These are phyloP conservation scores for Hoplostethus atlanticus DNA, from an alignment of 2,797 vertebrate species.

Conservation along the genomic window DNA sequence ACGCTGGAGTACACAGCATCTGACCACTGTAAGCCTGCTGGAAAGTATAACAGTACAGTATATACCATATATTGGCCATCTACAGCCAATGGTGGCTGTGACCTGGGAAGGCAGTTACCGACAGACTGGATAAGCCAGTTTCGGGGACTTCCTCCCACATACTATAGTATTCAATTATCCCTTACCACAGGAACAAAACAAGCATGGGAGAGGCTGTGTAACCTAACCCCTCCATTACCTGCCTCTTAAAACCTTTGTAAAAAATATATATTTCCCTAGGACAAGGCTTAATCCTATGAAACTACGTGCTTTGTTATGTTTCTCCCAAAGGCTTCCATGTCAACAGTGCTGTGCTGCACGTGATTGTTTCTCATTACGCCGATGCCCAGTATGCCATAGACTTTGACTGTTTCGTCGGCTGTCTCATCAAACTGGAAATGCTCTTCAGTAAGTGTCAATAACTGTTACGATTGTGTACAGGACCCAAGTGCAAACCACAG, in stretches of 20 bases:
- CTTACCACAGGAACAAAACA: slow-evolving; percentile 32
- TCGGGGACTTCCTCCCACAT: not conserved
- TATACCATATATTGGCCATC: not conserved
- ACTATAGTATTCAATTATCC: not conserved
- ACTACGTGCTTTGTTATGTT: not conserved
- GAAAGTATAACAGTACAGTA: not conserved
- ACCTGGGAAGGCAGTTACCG: not conserved
- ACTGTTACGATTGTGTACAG: too few relatives aligned
- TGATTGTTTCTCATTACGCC: slow-evolving; percentile 81
- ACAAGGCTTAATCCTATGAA: slow-evolving; percentile 13
- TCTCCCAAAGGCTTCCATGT: slow-evolving; percentile 86
- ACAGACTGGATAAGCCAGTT: slow-evolving; percentile 56
- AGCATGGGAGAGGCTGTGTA: slow-evolving; percentile 25
- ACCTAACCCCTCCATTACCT: slow-evolving; percentile 1
- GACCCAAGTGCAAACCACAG: too few relatives aligned
- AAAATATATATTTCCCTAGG: not conserved
- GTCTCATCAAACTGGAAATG: slow-evolving; percentile 89
- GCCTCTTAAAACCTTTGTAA: not conserved
- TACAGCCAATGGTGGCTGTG: not conserved
- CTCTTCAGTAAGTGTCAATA: slow-evolving; percentile 88
- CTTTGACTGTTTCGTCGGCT: slow-evolving; percentile 90
- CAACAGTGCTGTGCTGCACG: slow-evolving; percentile 84
- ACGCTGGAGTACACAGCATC: too few relatives aligned
- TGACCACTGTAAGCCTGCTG: too few relatives aligned
- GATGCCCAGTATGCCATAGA: slow-evolving; percentile 83